Evolutionary conservation across 2,797 vertebrate species (phyloP).

Genomic region (Acrossocheilus fasciatus): DNA sequence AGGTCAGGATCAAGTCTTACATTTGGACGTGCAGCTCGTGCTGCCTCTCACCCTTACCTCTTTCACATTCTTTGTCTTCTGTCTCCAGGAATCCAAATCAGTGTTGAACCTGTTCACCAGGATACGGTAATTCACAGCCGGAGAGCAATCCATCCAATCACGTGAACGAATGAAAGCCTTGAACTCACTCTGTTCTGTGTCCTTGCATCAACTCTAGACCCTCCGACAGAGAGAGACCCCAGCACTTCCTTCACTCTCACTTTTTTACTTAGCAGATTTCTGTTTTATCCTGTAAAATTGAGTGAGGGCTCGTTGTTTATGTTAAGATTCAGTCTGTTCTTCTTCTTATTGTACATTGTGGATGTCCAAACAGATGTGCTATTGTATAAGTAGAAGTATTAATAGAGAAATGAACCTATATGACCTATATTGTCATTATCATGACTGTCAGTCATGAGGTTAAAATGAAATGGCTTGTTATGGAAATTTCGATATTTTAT

Average conservation of each 20-base stretch:
- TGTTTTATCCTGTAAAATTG: conserved; percentile 46
- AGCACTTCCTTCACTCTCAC: conserved; percentile 45
- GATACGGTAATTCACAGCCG: conserved; percentile 77
- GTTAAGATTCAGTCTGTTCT: conserved; percentile 51
- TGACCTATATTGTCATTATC: conserved; percentile 62
- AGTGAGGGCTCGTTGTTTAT: conserved; percentile 63
- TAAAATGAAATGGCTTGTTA: conserved; percentile 26
- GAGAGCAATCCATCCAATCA: conserved; percentile 38
- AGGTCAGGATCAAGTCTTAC: conserved; percentile 68
- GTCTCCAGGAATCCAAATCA: conserved; percentile 82
- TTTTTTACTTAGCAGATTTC: conserved; percentile 62
- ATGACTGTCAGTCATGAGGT: conserved; percentile 23
- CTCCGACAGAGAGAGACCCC: conserved; percentile 13
- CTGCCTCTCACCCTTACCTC: not conserved
- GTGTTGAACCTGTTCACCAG: conserved; percentile 87
- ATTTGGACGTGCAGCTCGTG: not conserved
- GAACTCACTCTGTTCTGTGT: conserved; percentile 27
- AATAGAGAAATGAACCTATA: conserved; percentile 60
- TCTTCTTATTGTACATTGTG: conserved; percentile 70
- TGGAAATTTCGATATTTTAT: conserved; percentile 73
- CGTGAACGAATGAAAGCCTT: conserved; percentile 23
- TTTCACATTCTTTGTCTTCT: conserved; percentile 21
- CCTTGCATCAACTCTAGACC: conserved; percentile 47
- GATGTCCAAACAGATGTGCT: conserved; percentile 68
- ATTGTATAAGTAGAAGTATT: conserved; percentile 67